Evolutionary conservation across 2,888 invertebrate genomes (phyloP).

Genomic region (Tenodera sinensis): DNA sequence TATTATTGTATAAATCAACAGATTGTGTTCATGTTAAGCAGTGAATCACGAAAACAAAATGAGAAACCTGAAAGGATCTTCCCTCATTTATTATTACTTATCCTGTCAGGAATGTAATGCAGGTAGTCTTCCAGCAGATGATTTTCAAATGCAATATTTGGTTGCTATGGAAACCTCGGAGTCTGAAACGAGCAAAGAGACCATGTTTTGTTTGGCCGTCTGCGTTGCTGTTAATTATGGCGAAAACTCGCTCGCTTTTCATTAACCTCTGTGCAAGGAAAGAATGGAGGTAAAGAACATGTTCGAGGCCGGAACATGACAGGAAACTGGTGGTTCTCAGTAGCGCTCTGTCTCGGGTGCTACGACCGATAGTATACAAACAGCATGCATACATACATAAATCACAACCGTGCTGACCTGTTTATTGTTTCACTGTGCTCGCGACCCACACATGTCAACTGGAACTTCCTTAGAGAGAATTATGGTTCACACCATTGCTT

Average conservation of each 20-base stretch:
- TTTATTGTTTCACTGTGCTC: not conserved
- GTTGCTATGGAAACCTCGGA: not conserved
- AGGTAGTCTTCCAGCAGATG: not conserved
- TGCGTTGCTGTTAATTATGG: not conserved
- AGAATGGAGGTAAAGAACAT: not conserved
- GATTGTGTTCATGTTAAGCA: no score
- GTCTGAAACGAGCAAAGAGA: not conserved
- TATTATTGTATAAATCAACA: no score
- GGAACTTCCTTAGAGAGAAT: not conserved
- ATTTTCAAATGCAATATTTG: not conserved
- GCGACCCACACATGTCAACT: not conserved
- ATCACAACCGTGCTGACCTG: not conserved
- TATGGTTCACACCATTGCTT: not conserved
- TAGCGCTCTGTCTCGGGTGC: not conserved
- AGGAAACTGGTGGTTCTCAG: not conserved
- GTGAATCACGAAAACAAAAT: no score
- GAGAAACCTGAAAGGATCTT: no score
- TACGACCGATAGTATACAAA: not conserved
- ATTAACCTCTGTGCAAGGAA: not conserved
- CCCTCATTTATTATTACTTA: no score
- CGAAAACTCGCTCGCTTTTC: not conserved
- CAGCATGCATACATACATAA: not conserved
- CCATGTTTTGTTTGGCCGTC: not conserved
- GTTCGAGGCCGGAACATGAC: not conserved
- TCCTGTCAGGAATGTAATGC: no score